Conservation (phyloP, 2,113 vertebrate genomes). For the Rhineura floridana region DNA sequence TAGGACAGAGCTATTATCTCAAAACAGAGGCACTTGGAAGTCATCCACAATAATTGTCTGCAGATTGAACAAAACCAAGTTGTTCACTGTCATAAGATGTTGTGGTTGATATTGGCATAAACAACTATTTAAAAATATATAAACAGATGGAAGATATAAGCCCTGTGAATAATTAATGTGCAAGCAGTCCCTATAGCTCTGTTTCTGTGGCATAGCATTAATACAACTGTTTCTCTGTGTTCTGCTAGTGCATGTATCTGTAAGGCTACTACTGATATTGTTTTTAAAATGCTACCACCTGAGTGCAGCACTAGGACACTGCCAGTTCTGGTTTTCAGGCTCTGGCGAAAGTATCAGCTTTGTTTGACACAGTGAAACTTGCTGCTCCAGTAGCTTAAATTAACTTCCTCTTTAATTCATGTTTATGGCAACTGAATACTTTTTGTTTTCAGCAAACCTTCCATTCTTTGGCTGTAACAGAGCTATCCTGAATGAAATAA, state of each 20-base stretch:
- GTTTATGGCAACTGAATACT: not conserved
- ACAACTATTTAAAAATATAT: not conserved
- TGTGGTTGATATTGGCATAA: not conserved
- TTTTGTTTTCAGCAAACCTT: too few relatives aligned
- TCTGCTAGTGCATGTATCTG: not conserved
- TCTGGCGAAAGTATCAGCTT: not conserved
- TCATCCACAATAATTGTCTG: not conserved
- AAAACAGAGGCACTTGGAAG: not conserved
- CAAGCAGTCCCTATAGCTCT: not conserved
- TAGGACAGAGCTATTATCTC: not conserved
- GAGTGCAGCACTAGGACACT: not conserved
- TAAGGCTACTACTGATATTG: too few relatives aligned
- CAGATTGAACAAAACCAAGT: not conserved
- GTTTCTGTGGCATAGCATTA: not conserved
- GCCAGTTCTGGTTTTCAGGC: not conserved
- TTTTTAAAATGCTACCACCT: not conserved
- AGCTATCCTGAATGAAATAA: too few relatives aligned
- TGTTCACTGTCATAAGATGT: not conserved
- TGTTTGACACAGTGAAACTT: not conserved
- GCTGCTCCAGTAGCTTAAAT: too few relatives aligned
- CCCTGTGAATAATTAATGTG: not conserved
- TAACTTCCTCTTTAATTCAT: too few relatives aligned
- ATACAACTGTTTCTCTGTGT: not conserved
- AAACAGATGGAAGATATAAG: not conserved
- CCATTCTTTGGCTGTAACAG: too few relatives aligned